These are phyloP conservation scores for Caenorhabditis briggsae DNA, from an alignment of 1,140 invertebrate genomes.

Conservation along the genomic window DNA sequence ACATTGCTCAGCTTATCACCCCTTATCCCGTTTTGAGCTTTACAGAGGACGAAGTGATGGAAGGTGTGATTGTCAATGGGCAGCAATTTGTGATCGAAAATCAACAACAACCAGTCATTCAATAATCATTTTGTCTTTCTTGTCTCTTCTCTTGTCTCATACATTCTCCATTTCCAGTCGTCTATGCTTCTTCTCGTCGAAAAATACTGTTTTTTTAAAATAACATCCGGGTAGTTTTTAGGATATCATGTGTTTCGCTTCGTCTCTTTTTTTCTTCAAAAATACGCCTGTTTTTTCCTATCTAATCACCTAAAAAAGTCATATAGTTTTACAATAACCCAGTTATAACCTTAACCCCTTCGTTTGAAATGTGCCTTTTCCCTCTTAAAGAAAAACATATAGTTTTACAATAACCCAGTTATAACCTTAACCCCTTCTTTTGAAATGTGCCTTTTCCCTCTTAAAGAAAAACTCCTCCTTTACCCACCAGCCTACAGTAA, in stretches of 20 bases:
- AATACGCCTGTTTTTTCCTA: neutral
- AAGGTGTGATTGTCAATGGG: neutral
- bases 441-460: neutral
- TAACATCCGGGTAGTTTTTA: slow-evolving; percentile 34
- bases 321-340: too few species aligned
- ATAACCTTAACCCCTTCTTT: neutral
- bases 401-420: too few species aligned
- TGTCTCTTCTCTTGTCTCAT: neutral
- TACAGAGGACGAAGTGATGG: slow-evolving; percentile 43
- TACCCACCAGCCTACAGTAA: too few species aligned
- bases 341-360: neutral
- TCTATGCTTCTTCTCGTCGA: slow-evolving; percentile 19
- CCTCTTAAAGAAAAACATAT: neutral
- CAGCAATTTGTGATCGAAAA: slow-evolving; percentile 23
- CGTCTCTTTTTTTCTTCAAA: neutral
- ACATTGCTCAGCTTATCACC: too few species aligned
- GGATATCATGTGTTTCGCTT: slow-evolving; percentile 4
- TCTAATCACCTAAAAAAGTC: neutral
- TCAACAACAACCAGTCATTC: neutral
- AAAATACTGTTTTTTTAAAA: too few species aligned
- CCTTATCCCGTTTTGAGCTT: neutral
- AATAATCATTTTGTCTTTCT: neutral
- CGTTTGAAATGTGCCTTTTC: neutral
- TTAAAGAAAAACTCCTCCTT: neutral
- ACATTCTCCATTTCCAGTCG: neutral